phyloP scores from a whole-genome alignment of 2,888 invertebrate genomes.

The Eulithis prunata region DNA sequence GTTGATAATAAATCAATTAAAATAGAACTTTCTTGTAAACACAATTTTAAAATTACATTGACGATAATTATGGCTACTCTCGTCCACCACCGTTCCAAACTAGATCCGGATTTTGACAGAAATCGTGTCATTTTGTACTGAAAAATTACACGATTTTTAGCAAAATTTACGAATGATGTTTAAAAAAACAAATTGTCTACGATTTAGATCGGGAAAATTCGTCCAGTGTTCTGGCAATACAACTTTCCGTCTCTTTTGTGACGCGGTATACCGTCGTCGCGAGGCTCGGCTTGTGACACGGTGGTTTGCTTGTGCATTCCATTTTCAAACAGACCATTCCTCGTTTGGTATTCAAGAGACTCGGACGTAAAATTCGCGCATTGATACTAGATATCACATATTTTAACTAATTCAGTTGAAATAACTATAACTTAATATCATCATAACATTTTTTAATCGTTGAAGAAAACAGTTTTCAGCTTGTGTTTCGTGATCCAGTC shows the following conservation, averaged over 20 bases:
- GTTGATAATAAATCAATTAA: too few relatives aligned
- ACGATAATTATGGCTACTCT: too few relatives aligned
- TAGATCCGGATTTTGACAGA: too few relatives aligned
- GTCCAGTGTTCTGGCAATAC: slow-evolving; percentile 32
- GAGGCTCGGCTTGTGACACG: slow-evolving; percentile 12
- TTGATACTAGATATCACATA: slow-evolving; percentile 18
- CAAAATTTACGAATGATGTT: too few relatives aligned
- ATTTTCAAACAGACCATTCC: slow-evolving; percentile 57
- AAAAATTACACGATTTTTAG: too few relatives aligned
- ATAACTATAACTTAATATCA: too few relatives aligned
- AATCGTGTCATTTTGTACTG: too few relatives aligned
- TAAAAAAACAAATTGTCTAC: too few relatives aligned
- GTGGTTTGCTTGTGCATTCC: slow-evolving; percentile 46
- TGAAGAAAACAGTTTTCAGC: slow-evolving; percentile 39
- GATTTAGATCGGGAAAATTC: slow-evolving; percentile 4
- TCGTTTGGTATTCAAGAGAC: slow-evolving; percentile 45
- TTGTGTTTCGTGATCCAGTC: slow-evolving; percentile 49
- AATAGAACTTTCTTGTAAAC: too few relatives aligned
- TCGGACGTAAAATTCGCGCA: slow-evolving; percentile 43
- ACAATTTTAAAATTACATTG: too few relatives aligned
- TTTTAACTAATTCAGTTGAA: background rate
- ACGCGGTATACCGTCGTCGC: slow-evolving; percentile 26
- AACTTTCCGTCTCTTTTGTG: slow-evolving; percentile 41
- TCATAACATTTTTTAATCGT: background rate
- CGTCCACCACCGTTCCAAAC: too few relatives aligned